Base-by-base conservation (phyloP, 2,113 vertebrate species). In the Ariopsis seemanni region DNA sequence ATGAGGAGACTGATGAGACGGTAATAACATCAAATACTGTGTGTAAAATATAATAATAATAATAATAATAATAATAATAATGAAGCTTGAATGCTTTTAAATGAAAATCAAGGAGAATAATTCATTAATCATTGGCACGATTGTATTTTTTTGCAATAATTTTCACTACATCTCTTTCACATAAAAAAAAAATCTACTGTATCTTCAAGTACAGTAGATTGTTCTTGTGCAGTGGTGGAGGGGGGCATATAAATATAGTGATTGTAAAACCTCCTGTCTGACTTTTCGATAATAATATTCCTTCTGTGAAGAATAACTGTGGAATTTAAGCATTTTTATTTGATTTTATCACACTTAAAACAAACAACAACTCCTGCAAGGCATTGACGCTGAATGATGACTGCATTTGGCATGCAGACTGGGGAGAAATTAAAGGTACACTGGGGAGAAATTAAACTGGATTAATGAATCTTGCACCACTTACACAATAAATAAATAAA, bases 361-460 rank as follows among this genome's bases (percentile, higher is more conserved):
- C 1, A 22, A 74, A 9, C 42, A 48, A 1, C 22, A 20, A 74
- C 18, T 74, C 42, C 34, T 22, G 42, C 18, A 50, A 74, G 72
- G 18, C 42, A 1, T 50, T 74, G 71, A 50, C 8, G 42, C 42
- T 74, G 18, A 75, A 75, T 75, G 72, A 75, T 75, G 72, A 50
- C 72, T 48, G 25, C 72, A 52, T 75, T 75, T 75, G 72, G 48
- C 25, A 18, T 20, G 72, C 50, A 75, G 42, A 50, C 9, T 75
- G 72, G 20, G 48, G 72, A 52, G 48, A 52, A 52, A 75, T 75
- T 52, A 52, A 52, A 74, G 48, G 72, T 74, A 74, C 72, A 74
- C 11, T 74, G 48, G 72, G 72, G 72, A 75, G 72, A 75, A 50
- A 52, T 52, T 75, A 52, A 75, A 75, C 48, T 75, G 52, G 72